A percentile compares a stretch with the other conserved stretches of the same genome.
Evolutionary conservation across 2,797 vertebrate species (phyloP).

Genomic region (Gorsachius magnificus): DNA sequence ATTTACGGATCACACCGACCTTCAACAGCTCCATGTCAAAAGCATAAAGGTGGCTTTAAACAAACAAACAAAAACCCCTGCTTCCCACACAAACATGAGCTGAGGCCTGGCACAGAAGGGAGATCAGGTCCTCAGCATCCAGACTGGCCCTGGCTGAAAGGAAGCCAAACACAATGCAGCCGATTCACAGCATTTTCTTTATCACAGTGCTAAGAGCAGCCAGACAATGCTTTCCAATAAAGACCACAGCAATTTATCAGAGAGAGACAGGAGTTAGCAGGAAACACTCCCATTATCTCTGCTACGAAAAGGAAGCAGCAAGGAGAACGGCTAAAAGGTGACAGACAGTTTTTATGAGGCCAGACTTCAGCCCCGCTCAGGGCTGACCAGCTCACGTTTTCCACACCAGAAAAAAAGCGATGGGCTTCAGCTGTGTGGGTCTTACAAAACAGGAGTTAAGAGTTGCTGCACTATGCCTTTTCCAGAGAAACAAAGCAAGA

Average conservation of each 20-base stretch:
- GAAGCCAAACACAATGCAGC: conserved; percentile 57
- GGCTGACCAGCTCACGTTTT: neutral
- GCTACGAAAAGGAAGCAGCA: conserved; percentile 8
- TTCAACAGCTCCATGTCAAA: neutral
- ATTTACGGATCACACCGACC: neutral
- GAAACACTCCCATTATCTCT: conserved; percentile 52
- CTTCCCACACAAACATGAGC: neutral
- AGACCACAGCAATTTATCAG: conserved; percentile 28
- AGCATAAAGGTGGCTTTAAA: neutral
- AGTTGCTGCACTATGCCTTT: neutral
- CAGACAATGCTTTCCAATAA: conserved; percentile 26
- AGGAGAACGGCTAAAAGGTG: conserved; percentile 11
- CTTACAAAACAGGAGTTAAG: neutral
- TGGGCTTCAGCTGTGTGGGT: neutral
- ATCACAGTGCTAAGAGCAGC: neutral
- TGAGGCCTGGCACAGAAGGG: neutral
- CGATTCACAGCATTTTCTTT: conserved; percentile 22
- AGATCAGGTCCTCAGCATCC: neutral
- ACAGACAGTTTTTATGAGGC: conserved; percentile 14
- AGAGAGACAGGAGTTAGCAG: conserved; percentile 26
- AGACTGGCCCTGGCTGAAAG: conserved; percentile 16
- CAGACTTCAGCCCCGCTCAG: neutral
- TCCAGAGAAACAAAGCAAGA: neutral
- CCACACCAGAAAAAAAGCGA: neutral
- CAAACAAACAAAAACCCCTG: neutral